These are phyloP conservation scores for Antheraea pernyi DNA, from an alignment of 1,140 invertebrate species.

Conservation along the genomic window DNA sequence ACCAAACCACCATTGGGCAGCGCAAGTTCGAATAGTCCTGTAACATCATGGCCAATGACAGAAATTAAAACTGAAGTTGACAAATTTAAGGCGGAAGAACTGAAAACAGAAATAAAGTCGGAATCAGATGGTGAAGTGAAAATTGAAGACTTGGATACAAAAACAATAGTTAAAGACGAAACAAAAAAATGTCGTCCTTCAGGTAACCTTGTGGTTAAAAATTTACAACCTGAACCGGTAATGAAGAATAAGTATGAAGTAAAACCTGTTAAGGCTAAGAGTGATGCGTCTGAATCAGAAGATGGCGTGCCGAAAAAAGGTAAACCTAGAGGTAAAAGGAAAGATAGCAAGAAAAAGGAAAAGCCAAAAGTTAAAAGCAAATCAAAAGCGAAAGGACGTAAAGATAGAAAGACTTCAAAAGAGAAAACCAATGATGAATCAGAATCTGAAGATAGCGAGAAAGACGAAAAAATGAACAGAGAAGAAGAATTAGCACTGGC, in stretches of 20 bases:
- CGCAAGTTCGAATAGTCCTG: slow-evolving; percentile 55
- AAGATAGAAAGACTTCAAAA: slow-evolving; percentile 66
- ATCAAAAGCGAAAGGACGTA: slow-evolving; percentile 63
- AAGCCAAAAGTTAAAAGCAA: slow-evolving; percentile 55
- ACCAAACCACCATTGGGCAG: slow-evolving; percentile 63
- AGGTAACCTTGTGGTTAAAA: slow-evolving; percentile 22
- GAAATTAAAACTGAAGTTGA: slow-evolving; percentile 71
- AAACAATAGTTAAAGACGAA: slow-evolving; percentile 80
- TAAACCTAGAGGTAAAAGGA: slow-evolving; percentile 49
- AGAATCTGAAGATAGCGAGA: slow-evolving; percentile 72
- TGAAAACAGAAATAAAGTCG: slow-evolving; percentile 71
- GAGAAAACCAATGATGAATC: slow-evolving; percentile 71
- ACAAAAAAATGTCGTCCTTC: slow-evolving; percentile 43
- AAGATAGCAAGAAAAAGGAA: slow-evolving; percentile 57
- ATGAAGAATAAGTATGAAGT: slow-evolving; percentile 36
- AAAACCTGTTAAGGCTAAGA: slow-evolving; percentile 38
- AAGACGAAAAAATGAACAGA: slow-evolving; percentile 80
- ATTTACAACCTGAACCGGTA: slow-evolving; percentile 26
- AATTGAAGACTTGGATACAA: slow-evolving; percentile 81
- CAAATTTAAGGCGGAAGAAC: slow-evolving; percentile 64
- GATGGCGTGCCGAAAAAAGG: slow-evolving; percentile 50
- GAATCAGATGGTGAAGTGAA: slow-evolving; percentile 78
- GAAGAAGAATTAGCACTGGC: slow-evolving; percentile 77
- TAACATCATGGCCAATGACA: slow-evolving; percentile 64
- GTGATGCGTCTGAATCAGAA: slow-evolving; percentile 52